These are phyloP conservation scores for Ophthalmotilapia sp. DNA, from an alignment of 2,113 vertebrate genomes.

Conservation along the genomic window DNA sequence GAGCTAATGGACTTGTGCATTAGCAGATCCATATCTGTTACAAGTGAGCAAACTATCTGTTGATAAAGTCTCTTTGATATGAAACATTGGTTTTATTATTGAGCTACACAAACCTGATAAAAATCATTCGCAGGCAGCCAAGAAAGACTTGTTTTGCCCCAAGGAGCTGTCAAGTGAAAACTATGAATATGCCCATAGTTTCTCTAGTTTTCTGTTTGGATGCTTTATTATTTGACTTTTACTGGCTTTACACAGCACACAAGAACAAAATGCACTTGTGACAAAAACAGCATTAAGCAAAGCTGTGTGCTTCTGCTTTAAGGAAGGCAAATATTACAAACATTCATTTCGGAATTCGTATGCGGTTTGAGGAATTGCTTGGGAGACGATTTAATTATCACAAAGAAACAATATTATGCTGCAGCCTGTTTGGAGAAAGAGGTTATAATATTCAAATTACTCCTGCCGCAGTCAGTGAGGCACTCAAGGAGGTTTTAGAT, in stretches of 20 bases:
- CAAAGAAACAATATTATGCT: background rate
- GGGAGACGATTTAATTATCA: background rate
- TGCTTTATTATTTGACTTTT: background rate
- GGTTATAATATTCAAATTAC: background rate
- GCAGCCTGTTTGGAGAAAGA: background rate
- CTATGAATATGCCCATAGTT: background rate
- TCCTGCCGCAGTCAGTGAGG: background rate
- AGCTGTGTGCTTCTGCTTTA: background rate
- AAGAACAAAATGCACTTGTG: background rate
- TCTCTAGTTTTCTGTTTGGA: background rate
- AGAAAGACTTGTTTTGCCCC: background rate
- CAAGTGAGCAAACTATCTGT: background rate
- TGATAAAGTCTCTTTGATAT: background rate
- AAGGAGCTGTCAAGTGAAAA: background rate
- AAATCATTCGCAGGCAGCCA: background rate
- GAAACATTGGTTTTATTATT: background rate
- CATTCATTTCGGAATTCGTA: background rate
- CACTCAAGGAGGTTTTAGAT: background rate
- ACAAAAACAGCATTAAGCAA: background rate
- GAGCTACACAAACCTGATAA: background rate
- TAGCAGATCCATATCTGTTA: background rate
- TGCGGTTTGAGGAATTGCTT: background rate
- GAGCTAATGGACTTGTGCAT: background rate
- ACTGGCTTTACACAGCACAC: background rate
- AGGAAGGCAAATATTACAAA: background rate